Base-by-base conservation (phyloP, 2,797 vertebrate species). In the Gallinago stenura region DNA sequence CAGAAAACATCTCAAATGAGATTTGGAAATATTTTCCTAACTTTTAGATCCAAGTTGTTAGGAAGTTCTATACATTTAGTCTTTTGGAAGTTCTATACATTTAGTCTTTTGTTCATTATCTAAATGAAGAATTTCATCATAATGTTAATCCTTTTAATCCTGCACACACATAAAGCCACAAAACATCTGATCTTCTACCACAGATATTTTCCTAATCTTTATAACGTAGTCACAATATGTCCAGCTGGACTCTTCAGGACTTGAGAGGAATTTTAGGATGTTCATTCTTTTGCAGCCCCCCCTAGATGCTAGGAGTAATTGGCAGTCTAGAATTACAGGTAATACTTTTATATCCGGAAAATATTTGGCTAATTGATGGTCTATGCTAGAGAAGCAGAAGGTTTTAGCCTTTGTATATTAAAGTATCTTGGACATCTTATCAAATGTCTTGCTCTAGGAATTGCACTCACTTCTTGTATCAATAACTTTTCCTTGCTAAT, bases 181-280 rank as follows among this genome's bases (percentile, higher is more conserved):
- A 53, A 73, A 60, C 12, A 43, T 13, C 6, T 53, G 25, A 64
- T 81, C 13, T 81, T 68, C 21, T 17, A 56, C 3, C 5, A 66
- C 1, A 77, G 76, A 41, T 46, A 81, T 31, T 83, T 83, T 73
- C 48, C 78, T 72, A 53, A 41, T 45, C 15, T 73, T 64, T 64
- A 48, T 22, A 65, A 14, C 0, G 0, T 16, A 51, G 12, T 56
- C 33, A 37, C 46, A 72, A 57, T 6, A 2, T 41, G 19, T 22
- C 12, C 45, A 50, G 28, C 5, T 46, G 30, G 58, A 31, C 12
- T 54, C 19, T 54, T 68, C 26, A 46, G 18, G 8, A 0, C 6
- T 35, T 73, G n/a, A 77, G 26, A 73, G 1, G 19, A 54, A 31
- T 46, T 18, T n/a, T 22, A 73, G 8, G 24, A 19, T 73, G 5